Evolutionary conservation across 2,888 invertebrate species (phyloP).

Genomic region (Orthonevra nobilis): DNA sequence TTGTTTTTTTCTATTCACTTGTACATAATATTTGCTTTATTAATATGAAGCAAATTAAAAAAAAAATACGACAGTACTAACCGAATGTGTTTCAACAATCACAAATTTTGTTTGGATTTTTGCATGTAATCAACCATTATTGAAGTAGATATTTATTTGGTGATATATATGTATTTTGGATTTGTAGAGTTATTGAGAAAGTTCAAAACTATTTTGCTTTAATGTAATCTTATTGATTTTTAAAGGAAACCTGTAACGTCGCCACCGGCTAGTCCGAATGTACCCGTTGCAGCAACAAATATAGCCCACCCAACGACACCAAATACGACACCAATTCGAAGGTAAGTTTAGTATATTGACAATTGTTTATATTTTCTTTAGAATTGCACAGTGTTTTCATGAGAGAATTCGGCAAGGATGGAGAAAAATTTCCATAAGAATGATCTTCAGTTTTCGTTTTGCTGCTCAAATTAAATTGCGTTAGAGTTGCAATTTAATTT

Average conservation of each 20-base stretch:
- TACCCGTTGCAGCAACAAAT: constrained; percentile 73
- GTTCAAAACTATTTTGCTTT: background rate
- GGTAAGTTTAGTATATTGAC: constrained; percentile 76
- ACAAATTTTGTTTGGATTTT: constrained; percentile 8
- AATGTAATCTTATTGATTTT: constrained; percentile 25
- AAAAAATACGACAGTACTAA: constrained; percentile 45
- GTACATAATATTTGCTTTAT: constrained; percentile 47
- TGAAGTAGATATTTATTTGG: background rate
- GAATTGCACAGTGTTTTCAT: background rate
- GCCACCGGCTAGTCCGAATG: constrained; percentile 76
- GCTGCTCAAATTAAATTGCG: too few relatives aligned
- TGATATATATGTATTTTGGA: constrained; percentile 2
- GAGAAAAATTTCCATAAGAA: too few relatives aligned
- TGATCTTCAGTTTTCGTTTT: too few relatives aligned
- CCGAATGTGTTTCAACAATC: constrained; percentile 9
- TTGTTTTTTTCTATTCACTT: constrained; percentile 47
- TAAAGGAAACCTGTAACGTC: constrained; percentile 76
- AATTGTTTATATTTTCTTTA: background rate
- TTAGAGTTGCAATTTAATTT: too few relatives aligned
- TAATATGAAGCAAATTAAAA: constrained; percentile 5
- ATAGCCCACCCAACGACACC: constrained; percentile 72
- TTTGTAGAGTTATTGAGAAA: constrained; percentile 4
- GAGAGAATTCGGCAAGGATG: constrained; percentile 20
- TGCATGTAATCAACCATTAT: constrained; percentile 51
- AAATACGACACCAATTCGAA: constrained; percentile 81